Base-by-base conservation (phyloP, 2,113 vertebrate genomes). In the Himantopus leucocephalus region DNA sequence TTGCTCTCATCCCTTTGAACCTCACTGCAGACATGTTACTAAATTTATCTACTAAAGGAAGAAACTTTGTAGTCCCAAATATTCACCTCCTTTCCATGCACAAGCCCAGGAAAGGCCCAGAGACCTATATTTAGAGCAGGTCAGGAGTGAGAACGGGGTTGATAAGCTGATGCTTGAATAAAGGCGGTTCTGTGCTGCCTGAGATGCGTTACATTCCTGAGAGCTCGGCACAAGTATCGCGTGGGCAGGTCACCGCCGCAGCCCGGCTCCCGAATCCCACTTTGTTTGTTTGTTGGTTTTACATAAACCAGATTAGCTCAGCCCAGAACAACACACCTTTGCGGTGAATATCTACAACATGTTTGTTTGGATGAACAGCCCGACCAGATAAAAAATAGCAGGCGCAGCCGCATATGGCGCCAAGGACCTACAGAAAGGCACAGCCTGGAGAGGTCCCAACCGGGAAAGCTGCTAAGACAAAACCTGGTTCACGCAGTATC, bases 371-470 rank as follows among this genome's bases (percentile, higher is more conserved):
- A 2, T 55, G 60, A 77, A 53, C 71, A 48, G 30, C 71, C 45
- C 9, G 0, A 3, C 8, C 48, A 34, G 41, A 24, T 47, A 23
- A 1, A 27, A 27, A 87, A 20, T 10, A 80, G 70, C 43, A 5
- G 3, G 0, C 1, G 35, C 3, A 47, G 48, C 52, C 9, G 58
- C 22, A 6, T 16, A 3, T 1, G 16, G 39, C 12, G 0, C 22
- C 30, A 35, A 34, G 35, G 20, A 12, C 5, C 59, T 37, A 14
- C 50, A 14, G 32, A 53, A 59, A 26, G 59, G 22, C 68, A 30
- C 10, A 20, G 50, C 56, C 23, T 8, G 0, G 9, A 6, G 27
- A 15, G n/a, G 23, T 50, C 78, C 21, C 43, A 39, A 1, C 34
- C 41, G 55, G 81, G 41, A 41, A 8, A 35, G 4, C 74, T 55